Evolutionary conservation across 1,140 invertebrate genomes (phyloP), one percentile per base, ranked within the genome.

Genomic region (Ditylenchus dipsaci): DNA sequence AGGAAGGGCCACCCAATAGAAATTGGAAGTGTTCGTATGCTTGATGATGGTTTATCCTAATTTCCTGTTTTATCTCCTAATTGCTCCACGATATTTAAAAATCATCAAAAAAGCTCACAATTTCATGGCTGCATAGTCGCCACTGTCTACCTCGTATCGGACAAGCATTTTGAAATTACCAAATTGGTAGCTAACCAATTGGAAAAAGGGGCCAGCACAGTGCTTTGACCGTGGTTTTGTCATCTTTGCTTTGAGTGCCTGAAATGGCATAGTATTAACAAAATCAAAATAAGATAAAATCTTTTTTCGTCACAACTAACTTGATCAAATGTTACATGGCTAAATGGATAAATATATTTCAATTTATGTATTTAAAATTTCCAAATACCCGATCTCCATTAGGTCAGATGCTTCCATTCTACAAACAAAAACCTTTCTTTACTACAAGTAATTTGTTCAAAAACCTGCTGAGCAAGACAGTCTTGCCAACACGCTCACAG

Each of bases 321-420:
- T 11, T 38, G 81, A 67, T 82, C 79, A 58, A 80, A 80, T 0
- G 77, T 81, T 17, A 79, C 65, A 43, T 81, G 79, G n/a, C 72
- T 79, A 68, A 81, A 77, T 56, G n/a, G 11, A n/a, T 13, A 45
- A 45, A 13, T 45, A 45, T 13, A 45, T 45, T 45, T 13, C n/a
- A 45, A 13, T 13, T 11, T 13, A 45, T 45, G n/a, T 45, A 45
- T n/a, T 13, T 62, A 26, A 72, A 65, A 57, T 21, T 49, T 65
- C 1, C 60, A 27, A 43, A 9, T 30, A 33, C 29, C 3, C 71
- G 71, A 63, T 81, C 74, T 82, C 81, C 79, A 81, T 82, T 38
- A 82, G 57, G 63, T 82, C 80, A 19, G 76, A 80, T 13, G 81
- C 80, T 71, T 82, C 80, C 74, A 83, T 82, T 74, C 78, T 80